Evolutionary conservation across 2,113 vertebrate genomes (phyloP).

Genomic region (Cacatua alba): DNA sequence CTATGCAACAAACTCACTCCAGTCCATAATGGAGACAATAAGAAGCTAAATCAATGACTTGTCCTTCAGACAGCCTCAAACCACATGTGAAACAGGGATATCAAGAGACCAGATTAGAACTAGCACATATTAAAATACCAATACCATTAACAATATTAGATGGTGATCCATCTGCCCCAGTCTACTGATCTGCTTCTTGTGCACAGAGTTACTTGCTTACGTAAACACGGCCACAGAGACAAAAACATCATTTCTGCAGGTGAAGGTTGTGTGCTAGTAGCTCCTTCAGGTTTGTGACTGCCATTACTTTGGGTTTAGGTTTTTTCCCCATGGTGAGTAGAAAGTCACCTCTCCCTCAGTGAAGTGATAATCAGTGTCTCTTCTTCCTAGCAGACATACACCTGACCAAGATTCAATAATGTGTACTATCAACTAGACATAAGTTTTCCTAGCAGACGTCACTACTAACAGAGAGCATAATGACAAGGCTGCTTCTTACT

Average conservation of each 20-base stretch:
- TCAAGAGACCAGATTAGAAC: not conserved
- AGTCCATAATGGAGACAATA: not conserved
- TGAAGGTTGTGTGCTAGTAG: not conserved
- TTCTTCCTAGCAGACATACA: not conserved
- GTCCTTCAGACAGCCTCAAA: not conserved
- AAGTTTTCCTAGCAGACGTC: not conserved
- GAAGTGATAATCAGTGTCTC: not conserved
- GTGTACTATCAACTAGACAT: not conserved
- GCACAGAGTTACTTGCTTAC: not conserved
- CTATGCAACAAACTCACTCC: not conserved
- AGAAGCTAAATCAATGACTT: not conserved
- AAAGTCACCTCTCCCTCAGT: not conserved
- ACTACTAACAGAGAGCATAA: not conserved
- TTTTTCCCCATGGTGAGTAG: not conserved
- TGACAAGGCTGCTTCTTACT: not conserved
- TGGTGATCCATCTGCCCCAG: not conserved
- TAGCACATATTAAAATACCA: not conserved
- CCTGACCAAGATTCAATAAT: not conserved
- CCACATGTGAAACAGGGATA: rapidly evolving
- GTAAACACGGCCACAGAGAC: not conserved
- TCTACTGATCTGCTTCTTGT: not conserved
- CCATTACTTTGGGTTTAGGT: not conserved
- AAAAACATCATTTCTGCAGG: not conserved
- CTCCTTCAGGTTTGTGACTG: not conserved
- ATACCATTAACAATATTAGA: not conserved